Conservation (phyloP, 1,140 invertebrate species). For the Cepaea nemoralis region DNA sequence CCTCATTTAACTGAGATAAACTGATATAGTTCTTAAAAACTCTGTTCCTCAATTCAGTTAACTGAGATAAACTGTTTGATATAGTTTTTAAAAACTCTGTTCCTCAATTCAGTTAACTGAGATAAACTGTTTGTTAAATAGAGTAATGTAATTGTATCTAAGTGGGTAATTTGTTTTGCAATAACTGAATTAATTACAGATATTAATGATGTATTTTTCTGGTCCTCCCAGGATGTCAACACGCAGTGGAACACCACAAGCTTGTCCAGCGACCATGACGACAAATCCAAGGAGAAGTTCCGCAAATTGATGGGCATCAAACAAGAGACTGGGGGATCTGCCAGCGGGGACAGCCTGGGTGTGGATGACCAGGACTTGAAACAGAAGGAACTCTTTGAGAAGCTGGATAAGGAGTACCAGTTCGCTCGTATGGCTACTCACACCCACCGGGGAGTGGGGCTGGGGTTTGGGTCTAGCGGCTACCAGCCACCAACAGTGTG, state of each 20-base stretch:
- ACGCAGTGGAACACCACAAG: constrained; percentile 72
- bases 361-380: constrained; percentile 73
- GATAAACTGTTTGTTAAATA: too few species aligned
- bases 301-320: constrained; percentile 95
- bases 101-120: too few species aligned
- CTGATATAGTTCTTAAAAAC: too few species aligned
- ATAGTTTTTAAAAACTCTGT: too few species aligned
- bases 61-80: too few species aligned
- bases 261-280: constrained; percentile 90
- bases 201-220: too few species aligned
- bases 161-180: too few species aligned
- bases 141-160: too few species aligned
- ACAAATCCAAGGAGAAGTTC: constrained; percentile 93
- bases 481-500: neutral
- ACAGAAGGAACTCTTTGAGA: constrained; percentile 90
- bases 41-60: too few species aligned
- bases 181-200: too few species aligned
- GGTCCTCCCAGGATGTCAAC: constrained; percentile 51
- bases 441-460: constrained; percentile 90
- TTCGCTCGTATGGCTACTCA: constrained; percentile 92
- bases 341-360: constrained; percentile 67
- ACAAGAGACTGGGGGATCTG: constrained; percentile 72
- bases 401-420: constrained; percentile 94
- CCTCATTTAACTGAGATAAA: too few species aligned
- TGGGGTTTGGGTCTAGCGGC: constrained; percentile 79